Percentiles rank a stretch among this genome's conserved stretches.
Evolutionary conservation across 2,888 invertebrate genomes (phyloP).

Genomic region (Trichopoda pennipes): DNA sequence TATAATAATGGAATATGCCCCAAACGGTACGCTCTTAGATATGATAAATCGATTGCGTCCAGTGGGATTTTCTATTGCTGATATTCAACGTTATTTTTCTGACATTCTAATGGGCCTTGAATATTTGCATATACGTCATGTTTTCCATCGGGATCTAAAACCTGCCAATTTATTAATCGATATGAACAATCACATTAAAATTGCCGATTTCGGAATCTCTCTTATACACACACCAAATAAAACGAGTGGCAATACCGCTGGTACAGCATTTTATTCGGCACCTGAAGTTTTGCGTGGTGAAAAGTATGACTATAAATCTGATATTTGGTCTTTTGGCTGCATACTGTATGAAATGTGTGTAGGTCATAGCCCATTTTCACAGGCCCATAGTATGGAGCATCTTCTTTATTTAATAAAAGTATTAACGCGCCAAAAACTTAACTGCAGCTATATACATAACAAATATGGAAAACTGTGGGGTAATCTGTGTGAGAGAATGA

Average conservation of each 20-base stretch:
- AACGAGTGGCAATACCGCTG: constrained; percentile 75
- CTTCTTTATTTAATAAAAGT: constrained; percentile 70
- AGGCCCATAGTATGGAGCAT: constrained; percentile 68
- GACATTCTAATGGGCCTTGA: constrained; percentile 80
- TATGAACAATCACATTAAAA: constrained; percentile 84
- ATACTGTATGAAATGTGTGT: constrained; percentile 85
- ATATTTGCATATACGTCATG: constrained; percentile 79
- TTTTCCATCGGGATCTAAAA: constrained; percentile 86
- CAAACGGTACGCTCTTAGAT: constrained; percentile 77
- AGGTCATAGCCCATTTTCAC: constrained; percentile 74
- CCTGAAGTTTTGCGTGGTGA: constrained; percentile 86
- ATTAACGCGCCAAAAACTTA: constrained; percentile 70
- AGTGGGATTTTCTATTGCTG: constrained; percentile 66
- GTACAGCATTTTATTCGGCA: constrained; percentile 88
- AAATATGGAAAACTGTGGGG: constrained; percentile 74
- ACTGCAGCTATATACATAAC: constrained; percentile 71
- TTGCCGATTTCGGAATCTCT: constrained; percentile 87
- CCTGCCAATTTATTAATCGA: constrained; percentile 89
- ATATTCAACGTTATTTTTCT: constrained; percentile 79
- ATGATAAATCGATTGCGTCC: constrained; percentile 69
- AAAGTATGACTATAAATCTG: constrained; percentile 86
- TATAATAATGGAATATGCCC: constrained; percentile 79
- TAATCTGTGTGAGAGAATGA: constrained; percentile 75
- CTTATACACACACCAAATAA: constrained; percentile 73
- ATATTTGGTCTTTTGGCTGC: constrained; percentile 88